A percentile compares a stretch with the other conserved stretches of the same genome.
These are phyloP conservation scores for Triplophysa rosa DNA, from an alignment of 2,113 vertebrate species.

Conservation along the genomic window DNA sequence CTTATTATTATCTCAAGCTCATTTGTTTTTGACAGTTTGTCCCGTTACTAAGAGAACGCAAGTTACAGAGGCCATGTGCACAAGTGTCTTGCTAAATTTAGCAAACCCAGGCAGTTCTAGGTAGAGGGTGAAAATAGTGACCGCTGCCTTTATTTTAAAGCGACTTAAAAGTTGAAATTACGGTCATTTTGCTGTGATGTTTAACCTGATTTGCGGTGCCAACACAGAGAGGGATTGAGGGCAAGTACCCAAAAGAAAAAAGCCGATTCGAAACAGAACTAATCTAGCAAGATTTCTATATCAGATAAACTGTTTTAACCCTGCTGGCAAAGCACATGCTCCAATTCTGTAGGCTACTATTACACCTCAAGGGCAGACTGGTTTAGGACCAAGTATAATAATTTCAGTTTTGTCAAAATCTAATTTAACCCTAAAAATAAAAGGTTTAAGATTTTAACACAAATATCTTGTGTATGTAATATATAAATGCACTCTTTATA, in stretches of 20 bases:
- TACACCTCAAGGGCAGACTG: conserved; percentile 11
- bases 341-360: not conserved
- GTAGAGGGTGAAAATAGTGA: conserved; percentile 31
- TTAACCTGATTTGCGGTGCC: conserved; percentile 9
- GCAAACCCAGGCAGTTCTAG: conserved; percentile 12
- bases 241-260: conserved; percentile 29
- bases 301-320: conserved; percentile 44
- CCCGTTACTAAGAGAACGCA: conserved; percentile 36
- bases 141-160: conserved; percentile 9
- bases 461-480: no score
- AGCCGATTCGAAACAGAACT: conserved; percentile 23
- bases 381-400: not conserved
- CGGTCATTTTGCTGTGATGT: conserved; percentile 15
- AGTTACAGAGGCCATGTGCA: conserved; percentile 23
- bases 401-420: not conserved
- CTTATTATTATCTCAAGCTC: conserved; percentile 1
- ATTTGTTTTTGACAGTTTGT: conserved; percentile 44
- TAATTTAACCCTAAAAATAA: not conserved
- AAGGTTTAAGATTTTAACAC: no score
- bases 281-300: conserved; percentile 46
- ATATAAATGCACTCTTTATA: no score
- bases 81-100: conserved; percentile 47
- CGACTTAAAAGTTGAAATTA: conserved; percentile 13
- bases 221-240: conserved; percentile 21
- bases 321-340: conserved; percentile 29